Evolutionary conservation across 2,888 invertebrate species (phyloP), one percentile per base, ranked within the genome.

Genomic region (Chymomyza amoena): DNA sequence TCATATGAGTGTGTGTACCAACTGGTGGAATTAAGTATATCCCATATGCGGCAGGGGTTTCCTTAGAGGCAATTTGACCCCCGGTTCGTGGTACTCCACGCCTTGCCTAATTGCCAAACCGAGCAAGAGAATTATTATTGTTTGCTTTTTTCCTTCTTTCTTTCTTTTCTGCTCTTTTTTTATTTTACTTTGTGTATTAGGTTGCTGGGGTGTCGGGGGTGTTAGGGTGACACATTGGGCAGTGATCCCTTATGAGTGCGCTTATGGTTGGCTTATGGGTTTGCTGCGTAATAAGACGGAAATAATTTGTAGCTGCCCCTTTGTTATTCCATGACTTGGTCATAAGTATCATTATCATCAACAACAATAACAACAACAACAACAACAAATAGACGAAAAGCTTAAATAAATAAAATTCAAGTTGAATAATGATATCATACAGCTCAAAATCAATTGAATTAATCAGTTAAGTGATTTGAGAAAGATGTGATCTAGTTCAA

Each of bases 201-300:
- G 16, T 32, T 63, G 63, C 63, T 64, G 32, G 32, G 32, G 68
- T 66, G 66, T 69, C 65, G 39, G 39, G 39, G 39, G 39, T 66
- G 50, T 61, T 59, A 54, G 69, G 69, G 74, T 78, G 78, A 73
- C 76, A 80, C 78, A 80, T 81, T 76, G 73, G 72, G 39, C 39
- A 73, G 72, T 60, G 61, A 71, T 66, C 74, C 70, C 70, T 54
- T 18, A 54, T 54, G 54, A 16, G 54, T 18, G 10, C 54, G 16
- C 54, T 54, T 54, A 54, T 57, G 20, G 57, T 18, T 25, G n/a
- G 15, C 60, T 78, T 85, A 78, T 78, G 75, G 88, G 88, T 84
- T 89, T 84, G 81, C 81, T 83, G 85, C 72, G 87, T 88, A 90
- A 90, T 89, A 90, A 89, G 81, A 87, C 86, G 90, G 90, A 90